Evolutionary conservation across 30 jellyfish, hydroid and myxozoan species (phyloP).

Genomic region (Turritopsis dohrnii): DNA sequence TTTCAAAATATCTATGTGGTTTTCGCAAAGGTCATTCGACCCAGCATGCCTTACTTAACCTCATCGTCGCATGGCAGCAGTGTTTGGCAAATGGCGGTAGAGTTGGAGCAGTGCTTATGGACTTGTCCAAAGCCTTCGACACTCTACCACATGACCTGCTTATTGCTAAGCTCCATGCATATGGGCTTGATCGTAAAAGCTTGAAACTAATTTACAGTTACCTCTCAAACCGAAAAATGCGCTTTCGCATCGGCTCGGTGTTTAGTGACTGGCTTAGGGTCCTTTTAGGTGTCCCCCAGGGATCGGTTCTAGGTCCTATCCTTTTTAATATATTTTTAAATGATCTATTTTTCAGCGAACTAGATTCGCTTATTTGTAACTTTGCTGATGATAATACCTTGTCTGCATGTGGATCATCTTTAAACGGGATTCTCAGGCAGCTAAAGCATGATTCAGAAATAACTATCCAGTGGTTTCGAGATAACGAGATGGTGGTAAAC

Average conservation of each 20-base stretch:
- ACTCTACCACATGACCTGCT: neutral
- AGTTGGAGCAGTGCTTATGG: neutral
- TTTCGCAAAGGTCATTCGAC: neutral
- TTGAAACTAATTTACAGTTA: neutral
- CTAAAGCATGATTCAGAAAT: too few species aligned
- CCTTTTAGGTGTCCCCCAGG: neutral
- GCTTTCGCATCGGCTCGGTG: neutral
- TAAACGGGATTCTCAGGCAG: too few species aligned
- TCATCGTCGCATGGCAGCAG: neutral
- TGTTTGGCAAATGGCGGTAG: neutral
- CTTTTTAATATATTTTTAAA: neutral
- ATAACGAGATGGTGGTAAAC: too few species aligned
- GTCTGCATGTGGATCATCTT: neutral
- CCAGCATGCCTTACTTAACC: neutral
- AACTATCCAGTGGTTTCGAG: too few species aligned
- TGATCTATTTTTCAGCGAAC: neutral
- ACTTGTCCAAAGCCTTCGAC: neutral
- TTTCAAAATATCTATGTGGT: neutral
- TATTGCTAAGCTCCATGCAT: neutral
- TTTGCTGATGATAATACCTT: neutral
- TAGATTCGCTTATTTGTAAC: neutral
- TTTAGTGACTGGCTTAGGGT: neutral
- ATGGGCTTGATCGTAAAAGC: neutral
- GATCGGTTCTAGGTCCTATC: neutral
- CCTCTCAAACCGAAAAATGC: neutral